These are phyloP conservation scores for Phaenicophaeus curvirostris DNA, from an alignment of 2,797 vertebrate genomes.

Conservation along the genomic window DNA sequence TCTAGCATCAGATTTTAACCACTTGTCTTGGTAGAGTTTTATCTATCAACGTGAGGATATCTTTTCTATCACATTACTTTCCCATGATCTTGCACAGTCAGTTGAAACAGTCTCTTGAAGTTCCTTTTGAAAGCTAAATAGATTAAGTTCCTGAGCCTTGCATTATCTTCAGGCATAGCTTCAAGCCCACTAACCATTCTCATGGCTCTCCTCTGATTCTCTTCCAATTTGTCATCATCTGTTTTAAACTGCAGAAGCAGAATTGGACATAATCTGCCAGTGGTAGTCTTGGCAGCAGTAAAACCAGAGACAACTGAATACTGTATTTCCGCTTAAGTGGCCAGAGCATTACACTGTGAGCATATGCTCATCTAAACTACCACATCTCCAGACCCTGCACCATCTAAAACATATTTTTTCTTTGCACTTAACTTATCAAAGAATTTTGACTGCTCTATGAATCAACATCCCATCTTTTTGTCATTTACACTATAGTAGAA, in stretches of 20 bases:
- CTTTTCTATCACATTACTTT: not conserved
- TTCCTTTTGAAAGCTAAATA: conserved; percentile 39
- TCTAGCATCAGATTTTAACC: not conserved
- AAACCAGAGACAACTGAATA: conserved; percentile 16
- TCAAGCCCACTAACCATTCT: conserved; percentile 28
- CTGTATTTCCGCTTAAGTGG: not conserved
- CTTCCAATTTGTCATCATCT: conserved; percentile 58
- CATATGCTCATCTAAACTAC: not conserved
- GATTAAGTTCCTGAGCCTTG: conserved; percentile 10
- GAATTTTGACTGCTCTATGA: not conserved
- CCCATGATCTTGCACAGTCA: not conserved
- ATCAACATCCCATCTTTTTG: not conserved
- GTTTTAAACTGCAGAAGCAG: conserved; percentile 2
- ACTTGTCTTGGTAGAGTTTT: not conserved
- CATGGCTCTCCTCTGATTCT: conserved; percentile 24
- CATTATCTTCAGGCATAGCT: conserved; percentile 28
- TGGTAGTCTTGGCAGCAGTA: not conserved
- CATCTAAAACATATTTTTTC: not conserved
- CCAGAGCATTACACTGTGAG: not conserved
- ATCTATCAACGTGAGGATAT: not conserved
- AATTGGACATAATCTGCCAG: not conserved
- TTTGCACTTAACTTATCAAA: not conserved
- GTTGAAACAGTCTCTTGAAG: not conserved
- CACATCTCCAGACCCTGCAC: not conserved
- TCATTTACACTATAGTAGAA: not conserved